phyloP scores from a whole-genome alignment of 2,888 invertebrate genomes.

The Sericinus montela region DNA sequence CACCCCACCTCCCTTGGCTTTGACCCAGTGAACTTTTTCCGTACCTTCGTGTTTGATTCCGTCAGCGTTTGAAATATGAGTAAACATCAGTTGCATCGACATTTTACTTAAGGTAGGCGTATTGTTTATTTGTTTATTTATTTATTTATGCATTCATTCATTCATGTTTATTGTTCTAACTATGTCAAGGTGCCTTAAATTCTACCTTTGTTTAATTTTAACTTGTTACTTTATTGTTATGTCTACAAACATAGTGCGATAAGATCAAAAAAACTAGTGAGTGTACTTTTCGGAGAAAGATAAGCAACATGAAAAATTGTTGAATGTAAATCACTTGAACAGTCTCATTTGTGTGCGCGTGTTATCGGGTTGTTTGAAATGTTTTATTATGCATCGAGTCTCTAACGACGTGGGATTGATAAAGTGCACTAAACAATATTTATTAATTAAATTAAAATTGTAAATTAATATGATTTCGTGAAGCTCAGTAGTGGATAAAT shows the following conservation, averaged over 20 bases:
- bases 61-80: neutral
- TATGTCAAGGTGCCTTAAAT: neutral
- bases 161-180: too few relatives aligned
- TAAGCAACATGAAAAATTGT: neutral
- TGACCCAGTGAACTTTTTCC: conserved; percentile 17
- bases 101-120: neutral
- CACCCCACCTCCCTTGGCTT: conserved; percentile 13
- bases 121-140: too few relatives aligned
- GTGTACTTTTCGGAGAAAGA: conserved; percentile 3
- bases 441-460: neutral
- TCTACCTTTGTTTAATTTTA: neutral
- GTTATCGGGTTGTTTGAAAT: conserved; percentile 2
- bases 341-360: conserved; percentile 7
- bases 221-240: neutral
- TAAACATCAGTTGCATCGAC: neutral
- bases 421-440: neutral
- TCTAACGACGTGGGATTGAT: neutral
- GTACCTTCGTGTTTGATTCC: neutral
- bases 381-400: conserved; percentile 11
- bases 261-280: conserved; percentile 9
- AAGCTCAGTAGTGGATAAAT: neutral
- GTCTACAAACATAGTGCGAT: conserved; percentile 5
- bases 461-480: neutral
- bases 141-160: too few relatives aligned
- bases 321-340: conserved; percentile 4